A percentile compares a stretch with the other conserved stretches of the same genome.
Evolutionary conservation across 2,888 invertebrate species (phyloP).

Genomic region (Dolomedes plantarius): DNA sequence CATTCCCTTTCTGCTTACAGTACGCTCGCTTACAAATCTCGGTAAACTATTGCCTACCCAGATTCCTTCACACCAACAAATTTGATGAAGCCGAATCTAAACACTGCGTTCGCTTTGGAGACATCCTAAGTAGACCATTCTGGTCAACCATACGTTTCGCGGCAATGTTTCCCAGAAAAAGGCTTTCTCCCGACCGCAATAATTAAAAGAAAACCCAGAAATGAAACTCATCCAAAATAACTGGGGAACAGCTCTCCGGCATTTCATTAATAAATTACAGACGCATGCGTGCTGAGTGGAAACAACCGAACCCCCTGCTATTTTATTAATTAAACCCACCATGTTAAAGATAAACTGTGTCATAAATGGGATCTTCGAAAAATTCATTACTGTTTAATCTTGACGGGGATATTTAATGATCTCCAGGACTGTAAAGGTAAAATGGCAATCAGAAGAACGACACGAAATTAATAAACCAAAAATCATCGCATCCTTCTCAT

Average conservation of each 20-base stretch:
- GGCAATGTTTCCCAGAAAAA: too few relatives aligned
- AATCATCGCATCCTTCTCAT: slow-evolving; percentile 58
- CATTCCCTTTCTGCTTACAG: too few relatives aligned
- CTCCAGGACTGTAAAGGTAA: slow-evolving; percentile 60
- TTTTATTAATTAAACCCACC: slow-evolving; percentile 62
- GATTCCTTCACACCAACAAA: too few relatives aligned
- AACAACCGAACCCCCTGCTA: slow-evolving; percentile 17
- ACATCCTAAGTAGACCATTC: too few relatives aligned
- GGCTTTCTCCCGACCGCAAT: neutral
- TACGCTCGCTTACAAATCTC: too few relatives aligned
- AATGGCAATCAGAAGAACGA: slow-evolving; percentile 45
- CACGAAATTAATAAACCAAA: slow-evolving; percentile 66
- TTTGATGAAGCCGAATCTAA: too few relatives aligned
- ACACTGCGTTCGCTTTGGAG: too few relatives aligned
- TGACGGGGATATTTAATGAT: slow-evolving; percentile 46
- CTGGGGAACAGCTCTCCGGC: neutral
- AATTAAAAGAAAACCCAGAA: neutral
- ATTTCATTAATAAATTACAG: slow-evolving; percentile 2
- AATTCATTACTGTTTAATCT: slow-evolving; percentile 17
- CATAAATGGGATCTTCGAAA: slow-evolving; percentile 45
- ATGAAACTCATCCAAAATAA: neutral
- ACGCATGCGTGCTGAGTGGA: slow-evolving; percentile 1
- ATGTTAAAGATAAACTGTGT: slow-evolving; percentile 58
- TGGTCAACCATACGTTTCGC: too few relatives aligned
- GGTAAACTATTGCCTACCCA: too few relatives aligned